A percentile compares a stretch with the other conserved stretches of the same genome.
Evolutionary conservation across 2,888 invertebrate genomes (phyloP).

Genomic region (Cacoxenus indagator): DNA sequence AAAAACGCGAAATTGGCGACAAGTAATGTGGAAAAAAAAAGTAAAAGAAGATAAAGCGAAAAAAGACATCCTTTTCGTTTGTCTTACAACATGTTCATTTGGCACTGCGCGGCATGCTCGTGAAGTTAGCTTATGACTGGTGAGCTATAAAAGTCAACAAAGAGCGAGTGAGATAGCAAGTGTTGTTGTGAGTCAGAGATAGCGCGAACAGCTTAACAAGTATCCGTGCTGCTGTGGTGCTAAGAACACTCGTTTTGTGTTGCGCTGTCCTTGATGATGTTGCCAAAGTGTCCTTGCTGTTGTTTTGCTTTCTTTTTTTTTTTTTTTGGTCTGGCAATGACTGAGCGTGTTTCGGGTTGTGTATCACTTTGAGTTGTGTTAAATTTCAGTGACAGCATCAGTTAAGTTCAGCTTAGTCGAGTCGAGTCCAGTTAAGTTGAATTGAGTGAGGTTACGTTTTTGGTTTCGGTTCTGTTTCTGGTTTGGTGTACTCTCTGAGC

Average conservation of each 20-base stretch:
- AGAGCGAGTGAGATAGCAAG: neutral
- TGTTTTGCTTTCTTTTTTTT: neutral
- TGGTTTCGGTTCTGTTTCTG: neutral
- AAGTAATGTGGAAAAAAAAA: neutral
- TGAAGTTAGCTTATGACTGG: neutral
- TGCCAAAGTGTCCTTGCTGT: slow-evolving; percentile 1
- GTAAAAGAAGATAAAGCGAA: neutral
- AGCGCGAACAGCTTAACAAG: neutral
- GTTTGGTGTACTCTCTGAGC: neutral
- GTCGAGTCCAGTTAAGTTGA: neutral
- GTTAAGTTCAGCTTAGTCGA: neutral
- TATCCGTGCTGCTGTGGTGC: neutral
- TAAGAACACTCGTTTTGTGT: neutral
- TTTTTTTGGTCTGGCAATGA: neutral
- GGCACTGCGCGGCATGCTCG: neutral
- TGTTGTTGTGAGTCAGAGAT: neutral
- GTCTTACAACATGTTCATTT: slow-evolving; percentile 7
- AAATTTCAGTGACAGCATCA: too few relatives aligned
- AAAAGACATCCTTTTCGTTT: neutral
- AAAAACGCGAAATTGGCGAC: neutral
- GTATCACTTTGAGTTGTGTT: neutral
- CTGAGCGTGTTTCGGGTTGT: too few relatives aligned
- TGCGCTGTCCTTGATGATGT: slow-evolving; percentile 1
- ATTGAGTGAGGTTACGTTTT: neutral
- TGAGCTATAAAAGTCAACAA: neutral